Conservation (phyloP, 2,113 vertebrate genomes). For the Malurus melanocephalus region DNA sequence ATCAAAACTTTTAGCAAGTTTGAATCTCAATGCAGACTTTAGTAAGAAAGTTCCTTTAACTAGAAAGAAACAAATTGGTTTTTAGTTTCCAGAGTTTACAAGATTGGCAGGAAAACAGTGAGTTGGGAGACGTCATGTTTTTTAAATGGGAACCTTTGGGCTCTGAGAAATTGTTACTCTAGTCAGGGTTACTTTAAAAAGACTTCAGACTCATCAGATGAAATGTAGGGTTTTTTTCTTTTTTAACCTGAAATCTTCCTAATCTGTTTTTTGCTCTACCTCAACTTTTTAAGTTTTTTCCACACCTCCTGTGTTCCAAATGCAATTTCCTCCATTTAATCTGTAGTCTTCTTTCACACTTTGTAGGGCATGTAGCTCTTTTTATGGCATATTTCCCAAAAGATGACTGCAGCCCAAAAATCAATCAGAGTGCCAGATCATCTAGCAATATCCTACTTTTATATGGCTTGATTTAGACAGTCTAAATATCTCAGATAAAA, state of each 20-base stretch:
- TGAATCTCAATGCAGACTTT: background rate
- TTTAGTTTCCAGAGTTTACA: background rate
- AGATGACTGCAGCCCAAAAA: background rate
- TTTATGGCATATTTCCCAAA: background rate
- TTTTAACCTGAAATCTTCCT: background rate
- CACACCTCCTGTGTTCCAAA: background rate
- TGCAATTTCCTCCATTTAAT: background rate
- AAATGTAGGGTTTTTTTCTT: background rate
- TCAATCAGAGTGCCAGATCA: background rate
- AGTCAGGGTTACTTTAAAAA: background rate
- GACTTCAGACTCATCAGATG: background rate
- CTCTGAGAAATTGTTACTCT: background rate
- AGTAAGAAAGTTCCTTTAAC: background rate
- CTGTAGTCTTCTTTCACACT: background rate
- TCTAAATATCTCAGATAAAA: background rate
- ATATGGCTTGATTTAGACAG: background rate
- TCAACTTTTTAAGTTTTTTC: background rate
- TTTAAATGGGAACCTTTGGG: background rate
- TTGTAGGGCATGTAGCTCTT: background rate
- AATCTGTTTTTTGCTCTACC: background rate
- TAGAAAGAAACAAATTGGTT: background rate
- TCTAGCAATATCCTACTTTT: background rate
- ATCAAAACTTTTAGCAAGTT: background rate
- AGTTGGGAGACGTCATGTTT: rapidly evolving
- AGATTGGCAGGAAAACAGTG: background rate